Conservation (phyloP, 1,140 invertebrate genomes). For the Belonocnema kinseyi region DNA sequence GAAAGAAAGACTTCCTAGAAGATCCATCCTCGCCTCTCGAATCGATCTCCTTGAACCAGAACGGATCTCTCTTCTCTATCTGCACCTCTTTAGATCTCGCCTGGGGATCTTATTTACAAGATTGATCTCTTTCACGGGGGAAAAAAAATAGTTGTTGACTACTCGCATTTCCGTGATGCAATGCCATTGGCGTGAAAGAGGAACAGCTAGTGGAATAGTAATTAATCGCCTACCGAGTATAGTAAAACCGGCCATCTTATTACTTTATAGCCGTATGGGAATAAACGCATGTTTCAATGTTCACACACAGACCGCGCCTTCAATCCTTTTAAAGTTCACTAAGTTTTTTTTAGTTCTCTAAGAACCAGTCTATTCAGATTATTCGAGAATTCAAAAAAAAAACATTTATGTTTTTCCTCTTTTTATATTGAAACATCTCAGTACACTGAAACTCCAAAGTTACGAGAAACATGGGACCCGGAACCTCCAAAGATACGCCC, state of each 20-base stretch:
- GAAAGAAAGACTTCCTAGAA: constrained; percentile 42
- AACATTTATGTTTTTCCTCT: too few species aligned
- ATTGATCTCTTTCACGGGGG: constrained; percentile 51
- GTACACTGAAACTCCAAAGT: too few species aligned
- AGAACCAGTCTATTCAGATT: too few species aligned
- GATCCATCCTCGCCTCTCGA: constrained; percentile 46
- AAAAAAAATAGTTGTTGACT: constrained; percentile 41
- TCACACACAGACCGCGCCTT: too few species aligned
- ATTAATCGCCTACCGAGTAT: constrained; percentile 38
- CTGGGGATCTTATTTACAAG: neutral
- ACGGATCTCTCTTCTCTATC: constrained; percentile 39
- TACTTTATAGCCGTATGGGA: too few species aligned
- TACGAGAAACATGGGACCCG: too few species aligned
- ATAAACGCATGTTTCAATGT: too few species aligned
- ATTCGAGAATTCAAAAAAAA: too few species aligned
- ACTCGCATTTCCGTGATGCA: constrained; percentile 40
- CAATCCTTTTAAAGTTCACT: too few species aligned
- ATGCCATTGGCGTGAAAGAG: constrained; percentile 16
- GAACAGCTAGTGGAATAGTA: constrained; percentile 44
- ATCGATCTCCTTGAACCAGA: constrained; percentile 38
- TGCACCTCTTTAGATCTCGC: constrained; percentile 8
- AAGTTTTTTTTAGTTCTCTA: too few species aligned
- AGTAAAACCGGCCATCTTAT: neutral
- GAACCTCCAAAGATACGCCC: too few species aligned
- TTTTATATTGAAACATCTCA: too few species aligned